Evolutionary conservation across 2,888 invertebrate species (phyloP).

Genomic region (Chrysodeixis includens): DNA sequence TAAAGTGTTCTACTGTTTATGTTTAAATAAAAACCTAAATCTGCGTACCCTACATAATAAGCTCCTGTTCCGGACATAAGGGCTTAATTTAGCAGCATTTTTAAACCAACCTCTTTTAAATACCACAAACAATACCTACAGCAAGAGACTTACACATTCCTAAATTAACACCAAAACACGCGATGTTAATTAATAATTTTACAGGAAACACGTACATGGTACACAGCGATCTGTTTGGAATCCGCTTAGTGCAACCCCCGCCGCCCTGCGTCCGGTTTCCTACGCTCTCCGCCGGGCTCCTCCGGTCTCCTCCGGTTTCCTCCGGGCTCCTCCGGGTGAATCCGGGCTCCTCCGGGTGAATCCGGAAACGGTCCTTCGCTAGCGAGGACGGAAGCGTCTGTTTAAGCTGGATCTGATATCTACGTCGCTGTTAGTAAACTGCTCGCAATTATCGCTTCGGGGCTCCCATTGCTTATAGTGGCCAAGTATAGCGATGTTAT

Average conservation of each 20-base stretch:
- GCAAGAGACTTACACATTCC: background rate
- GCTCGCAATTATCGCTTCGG: slow-evolving; percentile 65
- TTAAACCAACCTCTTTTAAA: background rate
- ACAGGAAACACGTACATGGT: slow-evolving; percentile 57
- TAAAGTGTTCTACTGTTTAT: too few relatives aligned
- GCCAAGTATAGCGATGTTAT: slow-evolving; percentile 10
- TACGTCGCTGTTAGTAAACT: slow-evolving; percentile 59
- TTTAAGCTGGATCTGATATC: slow-evolving; percentile 72
- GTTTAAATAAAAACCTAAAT: too few relatives aligned
- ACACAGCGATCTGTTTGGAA: slow-evolving; percentile 65
- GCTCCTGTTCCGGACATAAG: too few relatives aligned
- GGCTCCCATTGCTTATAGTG: slow-evolving; percentile 37
- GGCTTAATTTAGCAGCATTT: background rate
- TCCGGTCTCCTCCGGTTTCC: background rate
- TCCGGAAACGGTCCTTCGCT: slow-evolving; percentile 73
- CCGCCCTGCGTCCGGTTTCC: slow-evolving; percentile 68
- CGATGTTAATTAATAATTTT: slow-evolving; percentile 57
- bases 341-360: background rate
- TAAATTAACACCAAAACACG: slow-evolving; percentile 8
- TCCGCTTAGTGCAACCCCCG: slow-evolving; percentile 62
- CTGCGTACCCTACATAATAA: background rate
- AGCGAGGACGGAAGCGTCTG: slow-evolving; percentile 72
- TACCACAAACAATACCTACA: background rate
- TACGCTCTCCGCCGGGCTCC: slow-evolving; percentile 26
- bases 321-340: slow-evolving; percentile 2